Percentiles rank a stretch among this genome's conserved stretches.
These are phyloP conservation scores for Holothuria glaberrima DNA, from an alignment of 35 echinoderm and acorn worm species.

Conservation along the genomic window DNA sequence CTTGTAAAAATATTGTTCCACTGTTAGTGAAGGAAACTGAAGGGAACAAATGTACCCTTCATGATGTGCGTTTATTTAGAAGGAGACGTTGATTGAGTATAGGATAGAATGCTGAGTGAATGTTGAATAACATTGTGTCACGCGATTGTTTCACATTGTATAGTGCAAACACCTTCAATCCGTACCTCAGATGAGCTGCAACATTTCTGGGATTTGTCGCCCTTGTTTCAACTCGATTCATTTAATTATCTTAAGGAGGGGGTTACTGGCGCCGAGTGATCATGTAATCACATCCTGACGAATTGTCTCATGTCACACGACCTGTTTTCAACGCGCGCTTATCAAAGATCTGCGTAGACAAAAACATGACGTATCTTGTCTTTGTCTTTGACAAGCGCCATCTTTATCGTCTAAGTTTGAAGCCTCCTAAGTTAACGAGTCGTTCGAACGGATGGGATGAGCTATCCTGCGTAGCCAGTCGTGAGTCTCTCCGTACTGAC, in stretches of 20 bases:
- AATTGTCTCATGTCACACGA: neutral
- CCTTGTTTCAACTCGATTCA: conserved; percentile 28
- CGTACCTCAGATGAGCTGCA: neutral
- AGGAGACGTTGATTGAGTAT: conserved; percentile 23
- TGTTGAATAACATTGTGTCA: conserved; percentile 43
- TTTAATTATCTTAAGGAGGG: conserved; percentile 35
- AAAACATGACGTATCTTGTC: no score
- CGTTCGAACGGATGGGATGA: no score
- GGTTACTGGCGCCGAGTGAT: conserved; percentile 25
- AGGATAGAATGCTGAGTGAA: conserved; percentile 21
- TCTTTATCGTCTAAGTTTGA: neutral
- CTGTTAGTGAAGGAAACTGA: conserved; percentile 7
- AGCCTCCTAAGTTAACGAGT: no score
- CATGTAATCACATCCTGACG: conserved; percentile 17
- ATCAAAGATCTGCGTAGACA: no score
- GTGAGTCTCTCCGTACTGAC: no score
- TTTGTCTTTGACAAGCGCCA: no score
- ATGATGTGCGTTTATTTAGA: conserved; percentile 2
- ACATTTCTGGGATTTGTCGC: conserved; percentile 25
- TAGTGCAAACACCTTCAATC: no score
- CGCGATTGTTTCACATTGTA: neutral
- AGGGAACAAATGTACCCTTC: conserved; percentile 15
- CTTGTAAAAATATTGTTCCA: conserved; percentile 40
- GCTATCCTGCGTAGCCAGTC: no score
- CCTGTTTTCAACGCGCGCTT: neutral